These are phyloP conservation scores for Cinclus mexicanus DNA, from an alignment of 2,113 vertebrate genomes.

Conservation along the genomic window DNA sequence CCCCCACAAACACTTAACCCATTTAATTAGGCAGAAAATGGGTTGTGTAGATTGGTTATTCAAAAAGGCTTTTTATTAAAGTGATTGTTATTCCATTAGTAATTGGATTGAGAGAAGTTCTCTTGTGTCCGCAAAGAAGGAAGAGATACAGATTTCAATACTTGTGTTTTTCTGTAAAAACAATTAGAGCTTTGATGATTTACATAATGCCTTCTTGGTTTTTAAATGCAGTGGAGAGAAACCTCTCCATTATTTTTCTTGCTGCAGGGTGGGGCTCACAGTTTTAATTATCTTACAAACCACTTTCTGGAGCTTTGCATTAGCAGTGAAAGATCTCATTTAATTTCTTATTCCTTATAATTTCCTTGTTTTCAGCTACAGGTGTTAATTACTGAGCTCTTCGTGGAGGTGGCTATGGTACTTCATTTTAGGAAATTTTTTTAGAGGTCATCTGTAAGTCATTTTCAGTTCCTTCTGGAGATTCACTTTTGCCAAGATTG, in stretches of 20 bases:
- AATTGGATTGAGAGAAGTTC: background rate
- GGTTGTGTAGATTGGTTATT: background rate
- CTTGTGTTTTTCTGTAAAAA: background rate
- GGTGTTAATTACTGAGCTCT: background rate
- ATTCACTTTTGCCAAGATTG: background rate
- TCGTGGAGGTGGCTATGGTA: background rate
- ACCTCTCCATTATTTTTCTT: background rate
- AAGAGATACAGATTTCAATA: background rate
- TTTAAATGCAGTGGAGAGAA: background rate
- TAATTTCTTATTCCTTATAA: background rate
- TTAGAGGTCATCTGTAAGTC: background rate
- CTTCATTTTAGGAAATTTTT: background rate
- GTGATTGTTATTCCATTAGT: conserved; percentile 20
- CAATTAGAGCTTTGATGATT: background rate
- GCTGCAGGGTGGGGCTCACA: background rate
- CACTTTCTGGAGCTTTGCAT: background rate
- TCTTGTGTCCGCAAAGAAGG: background rate
- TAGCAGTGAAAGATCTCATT: background rate
- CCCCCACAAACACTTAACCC: background rate
- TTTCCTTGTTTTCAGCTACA: background rate
- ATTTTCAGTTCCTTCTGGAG: background rate
- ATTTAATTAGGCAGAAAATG: conserved; percentile 42
- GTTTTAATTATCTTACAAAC: background rate
- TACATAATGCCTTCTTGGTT: background rate
- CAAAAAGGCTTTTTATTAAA: conserved; percentile 35